Conservation (phyloP, 37 sponge, comb jelly and placozoan species). For the Petrosia ficiformis region DNA sequence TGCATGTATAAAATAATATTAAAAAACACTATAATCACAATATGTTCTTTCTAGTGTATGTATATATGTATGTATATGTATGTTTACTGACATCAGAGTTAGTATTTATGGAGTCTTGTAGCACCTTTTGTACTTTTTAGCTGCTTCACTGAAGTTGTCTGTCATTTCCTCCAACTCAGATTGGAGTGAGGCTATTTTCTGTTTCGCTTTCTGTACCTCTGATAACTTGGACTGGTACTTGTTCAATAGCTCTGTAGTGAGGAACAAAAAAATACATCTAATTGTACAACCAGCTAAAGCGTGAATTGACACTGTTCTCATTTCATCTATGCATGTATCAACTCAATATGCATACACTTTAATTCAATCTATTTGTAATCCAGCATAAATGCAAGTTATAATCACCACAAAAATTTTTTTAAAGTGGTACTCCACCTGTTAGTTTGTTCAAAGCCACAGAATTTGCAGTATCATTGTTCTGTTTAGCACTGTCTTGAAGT, state of each 20-base stretch:
- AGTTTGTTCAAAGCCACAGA: slow-evolving; percentile 7
- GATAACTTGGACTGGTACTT: slow-evolving; percentile 7
- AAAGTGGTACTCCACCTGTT: slow-evolving; percentile 2
- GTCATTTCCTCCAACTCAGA: slow-evolving; percentile 28
- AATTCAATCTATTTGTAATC: too few relatives aligned
- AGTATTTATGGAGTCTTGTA: slow-evolving; percentile 44
- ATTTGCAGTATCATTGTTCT: slow-evolving; percentile 6
- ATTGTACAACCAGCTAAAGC: too few relatives aligned
- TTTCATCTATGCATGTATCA: too few relatives aligned
- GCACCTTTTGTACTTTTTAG: slow-evolving; percentile 27
- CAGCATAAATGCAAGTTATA: too few relatives aligned
- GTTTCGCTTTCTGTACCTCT: neutral
- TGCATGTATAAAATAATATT: too few relatives aligned
- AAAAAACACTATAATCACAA: too few relatives aligned
- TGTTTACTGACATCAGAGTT: too few relatives aligned
- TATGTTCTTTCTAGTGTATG: too few relatives aligned
- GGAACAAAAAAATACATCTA: neutral
- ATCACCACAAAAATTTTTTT: neutral
- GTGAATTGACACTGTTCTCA: too few relatives aligned
- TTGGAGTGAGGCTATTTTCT: neutral
- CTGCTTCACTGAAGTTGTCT: slow-evolving; percentile 15
- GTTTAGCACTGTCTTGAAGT: neutral
- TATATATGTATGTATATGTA: too few relatives aligned
- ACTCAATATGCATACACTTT: too few relatives aligned
- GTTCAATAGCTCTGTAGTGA: slow-evolving; percentile 13